These are phyloP conservation scores for Macrotis lagotis DNA, from an alignment of 2,113 vertebrate species.

Conservation along the genomic window DNA sequence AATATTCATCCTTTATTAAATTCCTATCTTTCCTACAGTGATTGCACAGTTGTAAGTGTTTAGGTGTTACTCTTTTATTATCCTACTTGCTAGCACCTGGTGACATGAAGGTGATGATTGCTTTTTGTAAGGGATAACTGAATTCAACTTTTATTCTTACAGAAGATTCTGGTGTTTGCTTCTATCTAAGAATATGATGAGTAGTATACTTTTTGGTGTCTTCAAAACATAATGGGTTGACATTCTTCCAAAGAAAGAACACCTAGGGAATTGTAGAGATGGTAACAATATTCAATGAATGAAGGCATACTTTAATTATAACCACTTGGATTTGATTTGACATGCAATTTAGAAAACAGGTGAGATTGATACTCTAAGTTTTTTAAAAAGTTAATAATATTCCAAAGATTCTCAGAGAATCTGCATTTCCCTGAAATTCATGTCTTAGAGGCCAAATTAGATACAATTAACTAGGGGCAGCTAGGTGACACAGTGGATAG, in stretches of 20 bases:
- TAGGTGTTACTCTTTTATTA: neutral
- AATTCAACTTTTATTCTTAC: neutral
- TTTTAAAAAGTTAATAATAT: neutral
- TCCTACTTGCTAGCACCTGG: neutral
- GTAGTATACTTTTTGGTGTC: fast-evolving
- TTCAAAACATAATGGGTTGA: neutral
- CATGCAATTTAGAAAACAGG: constrained; percentile 34
- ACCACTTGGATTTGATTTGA: neutral
- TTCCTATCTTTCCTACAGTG: neutral
- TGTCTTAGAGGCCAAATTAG: constrained; percentile 18
- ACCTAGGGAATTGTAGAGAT: neutral
- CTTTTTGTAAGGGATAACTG: neutral
- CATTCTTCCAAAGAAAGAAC: neutral
- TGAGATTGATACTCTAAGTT: neutral
- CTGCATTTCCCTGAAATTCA: neutral
- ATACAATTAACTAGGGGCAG: neutral
- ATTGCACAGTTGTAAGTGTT: neutral
- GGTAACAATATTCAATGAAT: neutral
- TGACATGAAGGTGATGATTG: neutral
- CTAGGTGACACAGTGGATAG: too few species aligned
- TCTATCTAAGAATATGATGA: neutral
- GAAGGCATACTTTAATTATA: neutral
- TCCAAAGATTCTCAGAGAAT: neutral
- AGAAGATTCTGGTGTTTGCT: neutral
- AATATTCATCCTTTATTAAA: neutral